A percentile compares a stretch with the other conserved stretches of the same genome.
phyloP scores from a whole-genome alignment of 1,140 invertebrate species.

The Drosophila kanapiae region DNA sequence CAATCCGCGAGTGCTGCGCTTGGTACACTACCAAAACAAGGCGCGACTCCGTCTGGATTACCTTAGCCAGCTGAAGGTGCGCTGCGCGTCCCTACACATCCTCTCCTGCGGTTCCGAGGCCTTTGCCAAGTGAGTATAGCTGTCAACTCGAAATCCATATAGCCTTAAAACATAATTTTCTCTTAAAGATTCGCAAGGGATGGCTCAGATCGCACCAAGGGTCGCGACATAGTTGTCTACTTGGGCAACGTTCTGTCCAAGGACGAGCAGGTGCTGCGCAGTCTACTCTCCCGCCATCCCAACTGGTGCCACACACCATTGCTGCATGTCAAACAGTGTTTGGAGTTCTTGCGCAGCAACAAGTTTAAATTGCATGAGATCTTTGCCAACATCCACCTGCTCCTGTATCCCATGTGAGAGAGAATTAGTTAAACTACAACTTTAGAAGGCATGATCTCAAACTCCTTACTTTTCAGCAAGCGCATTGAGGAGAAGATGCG shows the following conservation, averaged over 20 bases:
- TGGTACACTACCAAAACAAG: constrained; percentile 87
- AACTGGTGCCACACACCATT: constrained; percentile 87
- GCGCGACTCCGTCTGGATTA: constrained; percentile 86
- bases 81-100: constrained; percentile 87
- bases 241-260: constrained; percentile 69
- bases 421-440: constrained; percentile 17
- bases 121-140: constrained; percentile 86
- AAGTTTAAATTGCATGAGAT: constrained; percentile 86
- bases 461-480: constrained; percentile 44
- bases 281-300: constrained; percentile 86
- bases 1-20: constrained; percentile 86
- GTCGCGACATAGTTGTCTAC: constrained; percentile 86
- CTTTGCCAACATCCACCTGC: constrained; percentile 86
- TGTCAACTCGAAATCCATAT: background rate
- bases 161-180: background rate
- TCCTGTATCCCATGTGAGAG: constrained; percentile 87
- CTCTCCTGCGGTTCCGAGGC: constrained; percentile 86
- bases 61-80: constrained; percentile 86
- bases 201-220: constrained; percentile 87
- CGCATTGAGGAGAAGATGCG: constrained; percentile 78
- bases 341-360: constrained; percentile 85
- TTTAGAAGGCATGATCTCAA: background rate
- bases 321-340: constrained; percentile 86
- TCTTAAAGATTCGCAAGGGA: constrained; percentile 86
- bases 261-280: constrained; percentile 71